Conservation (phyloP, 2,888 invertebrate species). For the Acrobasis repandana region DNA sequence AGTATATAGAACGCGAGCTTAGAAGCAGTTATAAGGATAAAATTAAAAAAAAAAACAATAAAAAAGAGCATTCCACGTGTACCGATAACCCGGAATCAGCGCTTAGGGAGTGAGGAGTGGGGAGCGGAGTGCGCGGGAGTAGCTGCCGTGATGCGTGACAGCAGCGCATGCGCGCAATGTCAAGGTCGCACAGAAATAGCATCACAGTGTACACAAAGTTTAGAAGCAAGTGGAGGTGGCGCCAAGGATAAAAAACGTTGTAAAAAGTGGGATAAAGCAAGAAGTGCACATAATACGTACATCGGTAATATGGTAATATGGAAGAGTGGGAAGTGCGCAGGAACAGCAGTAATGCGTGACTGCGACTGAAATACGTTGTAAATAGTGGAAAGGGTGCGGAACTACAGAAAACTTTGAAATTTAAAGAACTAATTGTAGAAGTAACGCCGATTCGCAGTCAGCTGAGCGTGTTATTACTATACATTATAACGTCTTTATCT, state of each 20-base stretch:
- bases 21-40: no score
- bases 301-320: no score
- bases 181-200: constrained; percentile 40
- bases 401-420: no score
- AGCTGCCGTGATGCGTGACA: constrained; percentile 35
- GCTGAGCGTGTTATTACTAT: no score
- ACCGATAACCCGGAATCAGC: background rate
- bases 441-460: no score
- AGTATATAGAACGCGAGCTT: no score
- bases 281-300: background rate
- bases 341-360: no score
- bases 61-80: background rate
- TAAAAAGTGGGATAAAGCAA: background rate
- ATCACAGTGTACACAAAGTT: background rate
- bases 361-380: no score
- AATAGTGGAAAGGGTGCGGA: no score
- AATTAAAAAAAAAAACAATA: background rate
- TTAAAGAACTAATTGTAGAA: no score
- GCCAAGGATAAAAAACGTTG: background rate
- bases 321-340: no score
- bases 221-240: background rate
- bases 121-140: constrained; percentile 32
- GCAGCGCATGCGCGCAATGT: constrained; percentile 42
- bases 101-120: constrained; percentile 24
- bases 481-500: no score